Evolutionary conservation across 2,888 invertebrate genomes (phyloP).

Genomic region (Thumatha senex): DNA sequence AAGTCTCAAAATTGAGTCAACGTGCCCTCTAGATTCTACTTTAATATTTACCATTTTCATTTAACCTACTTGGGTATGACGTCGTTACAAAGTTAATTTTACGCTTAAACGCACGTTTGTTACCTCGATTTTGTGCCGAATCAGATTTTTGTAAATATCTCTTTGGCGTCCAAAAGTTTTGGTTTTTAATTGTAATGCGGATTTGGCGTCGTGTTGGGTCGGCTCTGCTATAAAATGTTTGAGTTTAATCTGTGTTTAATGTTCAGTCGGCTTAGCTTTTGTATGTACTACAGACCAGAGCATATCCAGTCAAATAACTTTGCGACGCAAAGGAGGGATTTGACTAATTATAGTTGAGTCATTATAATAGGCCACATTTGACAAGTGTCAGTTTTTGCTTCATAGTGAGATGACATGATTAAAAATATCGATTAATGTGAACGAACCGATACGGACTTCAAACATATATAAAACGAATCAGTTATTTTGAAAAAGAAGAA

Average conservation of each 20-base stretch:
- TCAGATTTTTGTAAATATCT: constrained; percentile 29
- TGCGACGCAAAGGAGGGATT: neutral
- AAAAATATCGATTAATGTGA: too few relatives aligned
- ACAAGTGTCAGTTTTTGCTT: too few relatives aligned
- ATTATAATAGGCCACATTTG: too few relatives aligned
- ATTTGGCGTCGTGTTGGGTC: constrained; percentile 11
- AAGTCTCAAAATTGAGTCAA: constrained; percentile 53
- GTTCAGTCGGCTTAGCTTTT: neutral
- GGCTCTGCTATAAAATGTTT: constrained; percentile 15
- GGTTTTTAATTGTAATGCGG: constrained; percentile 21
- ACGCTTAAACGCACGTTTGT: constrained; percentile 36
- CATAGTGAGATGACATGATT: too few relatives aligned
- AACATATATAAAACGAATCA: too few relatives aligned
- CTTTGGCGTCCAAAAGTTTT: constrained; percentile 28
- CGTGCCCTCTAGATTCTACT: constrained; percentile 47
- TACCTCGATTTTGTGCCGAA: constrained; percentile 19
- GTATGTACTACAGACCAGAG: neutral
- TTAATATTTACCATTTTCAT: constrained; percentile 57
- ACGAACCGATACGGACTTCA: too few relatives aligned
- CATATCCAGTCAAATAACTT: neutral
- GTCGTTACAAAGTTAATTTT: constrained; percentile 44
- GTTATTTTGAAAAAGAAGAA: too few relatives aligned
- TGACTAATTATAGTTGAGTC: too few relatives aligned
- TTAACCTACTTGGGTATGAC: constrained; percentile 44
- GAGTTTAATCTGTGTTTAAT: constrained; percentile 8